A percentile compares a stretch with the other conserved stretches of the same genome.
Conservation (phyloP, 1,140 invertebrate species). For the Antheraea pernyi region DNA sequence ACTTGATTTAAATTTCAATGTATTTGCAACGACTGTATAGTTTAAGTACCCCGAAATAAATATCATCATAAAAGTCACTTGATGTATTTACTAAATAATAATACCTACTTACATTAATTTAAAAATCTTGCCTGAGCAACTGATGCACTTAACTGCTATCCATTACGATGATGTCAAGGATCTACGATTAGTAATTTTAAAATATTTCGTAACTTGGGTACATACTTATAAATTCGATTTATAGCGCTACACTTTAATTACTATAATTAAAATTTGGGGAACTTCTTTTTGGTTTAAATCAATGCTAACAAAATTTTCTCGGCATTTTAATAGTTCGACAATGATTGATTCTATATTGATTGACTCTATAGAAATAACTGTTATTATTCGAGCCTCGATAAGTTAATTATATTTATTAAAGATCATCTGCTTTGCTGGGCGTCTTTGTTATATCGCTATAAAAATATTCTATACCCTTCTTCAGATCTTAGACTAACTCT, state of each 20-base stretch:
- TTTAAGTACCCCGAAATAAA: neutral
- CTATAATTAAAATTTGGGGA: slow-evolving; percentile 2
- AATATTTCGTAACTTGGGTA: neutral
- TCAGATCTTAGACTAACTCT: no score
- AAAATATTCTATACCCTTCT: no score
- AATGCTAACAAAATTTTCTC: neutral
- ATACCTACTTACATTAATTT: neutral
- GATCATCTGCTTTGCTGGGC: no score
- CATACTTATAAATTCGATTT: neutral
- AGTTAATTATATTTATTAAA: neutral
- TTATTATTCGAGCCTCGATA: neutral
- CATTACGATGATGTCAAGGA: slow-evolving; percentile 1
- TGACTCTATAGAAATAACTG: neutral
- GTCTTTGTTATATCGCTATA: no score
- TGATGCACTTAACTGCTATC: neutral
- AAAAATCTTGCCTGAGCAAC: neutral
- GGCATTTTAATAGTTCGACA: neutral
- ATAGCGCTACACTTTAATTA: slow-evolving; percentile 9
- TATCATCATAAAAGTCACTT: neutral
- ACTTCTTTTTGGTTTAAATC: neutral
- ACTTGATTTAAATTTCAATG: no score
- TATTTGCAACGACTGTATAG: neutral
- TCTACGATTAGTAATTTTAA: neutral
- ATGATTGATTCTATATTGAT: slow-evolving; percentile 4
- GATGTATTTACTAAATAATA: neutral